phyloP scores from a whole-genome alignment of 2,113 vertebrate genomes.

The Stigmatopora nigra region DNA sequence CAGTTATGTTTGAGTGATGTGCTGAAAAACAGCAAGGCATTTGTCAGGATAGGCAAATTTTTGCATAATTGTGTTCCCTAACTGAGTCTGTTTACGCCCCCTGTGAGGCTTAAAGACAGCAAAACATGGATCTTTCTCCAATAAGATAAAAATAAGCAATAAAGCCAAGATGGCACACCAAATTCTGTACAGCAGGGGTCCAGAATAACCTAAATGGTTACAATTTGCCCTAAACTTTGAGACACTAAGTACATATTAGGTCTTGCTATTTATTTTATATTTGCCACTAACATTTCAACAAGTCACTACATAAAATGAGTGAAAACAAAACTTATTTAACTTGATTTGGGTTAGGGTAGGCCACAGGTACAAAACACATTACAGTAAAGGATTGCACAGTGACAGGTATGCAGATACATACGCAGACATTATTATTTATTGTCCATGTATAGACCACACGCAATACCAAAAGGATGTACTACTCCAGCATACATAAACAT shows the following conservation, averaged over 20 bases:
- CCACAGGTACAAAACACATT: neutral
- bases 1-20: slow-evolving; percentile 27
- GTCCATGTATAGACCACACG: slow-evolving; percentile 5
- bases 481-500: slow-evolving; percentile 12
- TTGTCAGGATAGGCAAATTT: slow-evolving; percentile 44
- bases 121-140: slow-evolving; percentile 34
- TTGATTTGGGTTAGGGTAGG: neutral
- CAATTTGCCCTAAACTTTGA: too few species aligned
- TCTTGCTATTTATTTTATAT: too few species aligned
- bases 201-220: too few species aligned
- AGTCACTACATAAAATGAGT: too few species aligned
- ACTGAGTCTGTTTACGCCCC: slow-evolving; percentile 41
- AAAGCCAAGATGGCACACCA: slow-evolving; percentile 23
- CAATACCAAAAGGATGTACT: slow-evolving; percentile 4
- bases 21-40: slow-evolving; percentile 21
- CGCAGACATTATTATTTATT: slow-evolving; percentile 4
- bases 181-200: slow-evolving; percentile 1
- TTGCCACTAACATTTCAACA: too few species aligned
- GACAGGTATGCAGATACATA: neutral
- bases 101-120: slow-evolving; percentile 41
- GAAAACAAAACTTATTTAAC: too few species aligned
- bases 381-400: neutral
- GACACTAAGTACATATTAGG: too few species aligned
- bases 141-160: slow-evolving; percentile 40
- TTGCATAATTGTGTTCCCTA: slow-evolving; percentile 39